phyloP scores from a whole-genome alignment of 2,888 invertebrate genomes.

The Perizoma affinitatum region DNA sequence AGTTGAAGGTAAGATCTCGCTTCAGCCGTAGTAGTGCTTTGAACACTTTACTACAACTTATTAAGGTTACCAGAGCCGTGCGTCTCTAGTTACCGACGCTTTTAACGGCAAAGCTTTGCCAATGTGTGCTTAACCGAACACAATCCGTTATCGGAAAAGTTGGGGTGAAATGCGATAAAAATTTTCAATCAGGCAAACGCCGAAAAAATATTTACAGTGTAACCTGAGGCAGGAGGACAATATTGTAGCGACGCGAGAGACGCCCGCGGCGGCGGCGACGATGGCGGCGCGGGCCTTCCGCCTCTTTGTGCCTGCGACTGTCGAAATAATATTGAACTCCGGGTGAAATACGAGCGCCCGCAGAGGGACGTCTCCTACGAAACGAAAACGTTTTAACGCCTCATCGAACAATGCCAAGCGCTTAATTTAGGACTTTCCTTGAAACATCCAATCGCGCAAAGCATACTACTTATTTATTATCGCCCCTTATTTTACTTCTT shows the following conservation, averaged over 20 bases:
- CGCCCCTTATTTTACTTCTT: constrained; percentile 33
- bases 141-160: constrained; percentile 73
- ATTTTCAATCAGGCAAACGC: constrained; percentile 79
- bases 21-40: constrained; percentile 22
- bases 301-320: constrained; percentile 74
- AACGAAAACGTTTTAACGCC: constrained; percentile 79
- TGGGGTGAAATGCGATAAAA: constrained; percentile 79
- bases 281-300: constrained; percentile 66
- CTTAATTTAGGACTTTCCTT: constrained; percentile 66
- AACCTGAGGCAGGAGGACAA: constrained; percentile 81
- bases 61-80: constrained; percentile 17
- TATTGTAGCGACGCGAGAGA: constrained; percentile 75
- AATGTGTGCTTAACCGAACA: constrained; percentile 60
- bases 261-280: constrained; percentile 60
- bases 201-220: constrained; percentile 82
- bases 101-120: constrained; percentile 52
- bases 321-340: constrained; percentile 82
- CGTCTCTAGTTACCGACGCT: constrained; percentile 43
- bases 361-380: constrained; percentile 71
- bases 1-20: constrained; percentile 22
- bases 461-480: constrained; percentile 36
- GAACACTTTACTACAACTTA: constrained; percentile 25
- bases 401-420: constrained; percentile 73
- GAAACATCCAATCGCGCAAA: constrained; percentile 54
- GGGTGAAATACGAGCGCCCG: constrained; percentile 80